Conservation (phyloP, 1,140 invertebrate species). For the Ceratitis capitata region DNA sequence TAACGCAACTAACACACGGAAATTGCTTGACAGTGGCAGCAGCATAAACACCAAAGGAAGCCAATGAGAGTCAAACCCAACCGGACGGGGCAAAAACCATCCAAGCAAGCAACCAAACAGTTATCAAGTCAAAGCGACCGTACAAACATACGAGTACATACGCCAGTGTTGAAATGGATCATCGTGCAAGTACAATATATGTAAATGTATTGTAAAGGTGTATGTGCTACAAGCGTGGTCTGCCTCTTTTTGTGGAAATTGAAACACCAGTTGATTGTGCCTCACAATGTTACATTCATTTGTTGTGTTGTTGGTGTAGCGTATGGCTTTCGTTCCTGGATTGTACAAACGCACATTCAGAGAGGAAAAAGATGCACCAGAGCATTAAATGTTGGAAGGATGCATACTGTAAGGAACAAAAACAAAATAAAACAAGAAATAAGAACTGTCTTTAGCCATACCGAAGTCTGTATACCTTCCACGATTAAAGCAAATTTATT, state of each 20-base stretch:
- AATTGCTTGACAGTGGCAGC: background rate
- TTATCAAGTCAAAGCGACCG: conserved; percentile 7
- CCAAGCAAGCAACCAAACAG: conserved; percentile 16
- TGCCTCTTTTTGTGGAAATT: conserved; percentile 55
- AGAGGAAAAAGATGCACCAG: background rate
- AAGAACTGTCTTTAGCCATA: too few species aligned
- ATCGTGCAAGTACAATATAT: too few species aligned
- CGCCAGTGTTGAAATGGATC: too few species aligned
- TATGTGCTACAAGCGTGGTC: background rate
- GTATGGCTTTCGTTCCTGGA: background rate
- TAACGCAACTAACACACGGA: background rate
- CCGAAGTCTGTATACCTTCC: too few species aligned
- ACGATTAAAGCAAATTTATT: too few species aligned
- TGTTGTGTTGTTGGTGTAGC: background rate
- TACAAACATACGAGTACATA: background rate
- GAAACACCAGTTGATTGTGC: conserved; percentile 61
- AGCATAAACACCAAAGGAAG: background rate
- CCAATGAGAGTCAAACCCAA: background rate
- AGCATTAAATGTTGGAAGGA: background rate
- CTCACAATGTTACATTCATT: background rate
- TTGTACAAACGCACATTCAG: background rate
- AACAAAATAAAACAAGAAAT: too few species aligned
- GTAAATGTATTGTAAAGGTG: background rate
- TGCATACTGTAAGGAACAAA: too few species aligned
- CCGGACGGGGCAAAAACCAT: conserved; percentile 9